Base-by-base conservation (phyloP, 1,140 invertebrate genomes). In the Proales similis region DNA sequence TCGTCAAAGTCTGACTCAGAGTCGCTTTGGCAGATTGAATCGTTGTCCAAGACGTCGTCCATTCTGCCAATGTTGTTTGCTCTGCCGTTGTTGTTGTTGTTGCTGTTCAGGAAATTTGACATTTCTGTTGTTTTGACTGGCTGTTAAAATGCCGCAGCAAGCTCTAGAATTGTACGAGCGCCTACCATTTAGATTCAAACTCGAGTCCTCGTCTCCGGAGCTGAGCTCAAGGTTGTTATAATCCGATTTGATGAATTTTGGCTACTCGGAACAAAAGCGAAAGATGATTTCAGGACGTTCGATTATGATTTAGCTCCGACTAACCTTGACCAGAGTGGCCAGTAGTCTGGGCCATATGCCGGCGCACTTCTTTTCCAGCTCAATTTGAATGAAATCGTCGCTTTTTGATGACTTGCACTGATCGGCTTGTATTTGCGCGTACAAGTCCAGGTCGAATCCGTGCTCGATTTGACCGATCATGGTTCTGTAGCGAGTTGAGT, bases 1-100 rank as follows among this genome's bases (percentile, higher is more conserved):
- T 57, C 51, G 3, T 57, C 51, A 5, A 57, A 43, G 20, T 57
- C 51, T 5, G 51, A 57, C 29, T 57, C 51, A 2, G 51, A 57
- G 9, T 57, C 51, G 33, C 9, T 36, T 36, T 36, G 33, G 33
- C 14, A 9, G 33, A 36, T 36, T 36, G 9, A 14, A 9, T 36
- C 33, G 14, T 36, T 9, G 9, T 36, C 9, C 33, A 36, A 9
- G 9, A 9, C 14, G 9, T 14, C 33, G 14, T 9, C 9, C 14
- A 36, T 36, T 36, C 33, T 9, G 14, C 33, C 9, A 36, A 36
- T 36, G 9, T 14, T 36, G 9, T 36, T 9, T 36, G 33, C 33
- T 36, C 33, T 36, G n/a, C n/a, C n/a, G n/a, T n/a, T n/a, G n/a
- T n/a, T 36, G 9, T 36, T 36, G 33, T 36, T 14, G 9, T 36